Conservation (phyloP, 2,797 vertebrate species). For the Apogon hyalosoma region DNA sequence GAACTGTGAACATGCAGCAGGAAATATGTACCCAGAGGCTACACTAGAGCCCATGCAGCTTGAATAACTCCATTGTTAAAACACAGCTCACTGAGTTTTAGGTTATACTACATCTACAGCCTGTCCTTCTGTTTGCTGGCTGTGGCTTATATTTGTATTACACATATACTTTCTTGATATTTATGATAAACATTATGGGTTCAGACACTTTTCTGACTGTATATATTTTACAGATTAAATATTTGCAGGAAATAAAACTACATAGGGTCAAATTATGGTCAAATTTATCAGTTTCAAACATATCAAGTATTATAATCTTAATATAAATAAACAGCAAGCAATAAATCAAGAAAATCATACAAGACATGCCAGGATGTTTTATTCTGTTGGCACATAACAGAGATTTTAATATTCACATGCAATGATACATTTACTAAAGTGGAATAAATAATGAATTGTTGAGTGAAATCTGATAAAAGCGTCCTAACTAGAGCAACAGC, state of each 20-base stretch:
- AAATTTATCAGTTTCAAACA: too few species aligned
- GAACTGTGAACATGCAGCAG: constrained; percentile 33
- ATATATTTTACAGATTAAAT: too few species aligned
- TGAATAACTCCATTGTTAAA: constrained; percentile 18
- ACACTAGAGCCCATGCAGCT: constrained; percentile 5
- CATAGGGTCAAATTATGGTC: too few species aligned
- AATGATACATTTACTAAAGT: too few species aligned
- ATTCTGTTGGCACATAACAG: too few species aligned
- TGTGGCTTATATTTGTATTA: constrained; percentile 30
- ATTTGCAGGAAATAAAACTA: too few species aligned
- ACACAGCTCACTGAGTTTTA: constrained; percentile 32
- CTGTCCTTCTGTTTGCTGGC: neutral
- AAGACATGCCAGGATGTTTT: too few species aligned
- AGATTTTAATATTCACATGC: too few species aligned
- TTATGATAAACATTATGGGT: neutral
- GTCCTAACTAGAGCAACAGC: neutral
- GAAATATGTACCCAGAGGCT: constrained; percentile 46
- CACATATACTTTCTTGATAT: constrained; percentile 8
- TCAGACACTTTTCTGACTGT: neutral
- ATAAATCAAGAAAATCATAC: too few species aligned
- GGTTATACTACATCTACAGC: neutral
- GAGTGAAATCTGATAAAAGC: neutral
- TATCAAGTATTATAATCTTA: too few species aligned
- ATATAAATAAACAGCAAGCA: too few species aligned
- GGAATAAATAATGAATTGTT: neutral